phyloP scores from a whole-genome alignment of 2,888 invertebrate genomes.

The Xylota segnis region DNA sequence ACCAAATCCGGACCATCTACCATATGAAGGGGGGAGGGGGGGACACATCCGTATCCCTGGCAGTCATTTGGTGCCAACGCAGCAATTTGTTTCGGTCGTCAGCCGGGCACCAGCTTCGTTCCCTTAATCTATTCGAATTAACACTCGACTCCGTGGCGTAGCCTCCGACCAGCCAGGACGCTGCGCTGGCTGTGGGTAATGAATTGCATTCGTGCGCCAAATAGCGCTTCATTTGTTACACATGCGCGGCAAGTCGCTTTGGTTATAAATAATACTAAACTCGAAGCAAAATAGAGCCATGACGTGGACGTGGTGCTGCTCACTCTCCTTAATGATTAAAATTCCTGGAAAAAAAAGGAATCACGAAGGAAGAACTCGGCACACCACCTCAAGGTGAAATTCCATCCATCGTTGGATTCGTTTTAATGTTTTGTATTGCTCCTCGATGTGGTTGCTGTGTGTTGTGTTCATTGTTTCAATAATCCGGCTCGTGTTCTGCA shows the following conservation, averaged over 20 bases:
- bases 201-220: conserved; percentile 69
- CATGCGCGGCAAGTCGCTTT: conserved; percentile 54
- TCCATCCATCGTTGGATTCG: conserved; percentile 43
- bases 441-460: conserved; percentile 7
- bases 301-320: conserved; percentile 3
- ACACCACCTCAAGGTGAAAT: conserved; percentile 60
- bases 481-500: conserved; percentile 1
- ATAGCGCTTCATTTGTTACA: conserved; percentile 70
- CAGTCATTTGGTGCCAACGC: conserved; percentile 40
- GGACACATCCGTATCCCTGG: conserved; percentile 6
- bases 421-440: conserved; percentile 18
- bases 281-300: conserved; percentile 32
- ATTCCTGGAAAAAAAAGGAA: conserved; percentile 46
- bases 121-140: conserved; percentile 67
- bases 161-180: no score
- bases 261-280: conserved; percentile 46
- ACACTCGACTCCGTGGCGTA: conserved; percentile 27
- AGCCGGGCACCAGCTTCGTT: conserved; percentile 37
- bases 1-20: conserved; percentile 19
- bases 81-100: conserved; percentile 54
- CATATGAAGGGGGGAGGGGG: background rate
- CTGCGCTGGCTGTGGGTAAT: conserved; percentile 21
- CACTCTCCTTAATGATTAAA: conserved; percentile 44
- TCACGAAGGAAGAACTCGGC: conserved; percentile 12
- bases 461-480: background rate